Conservation (phyloP, 2,797 vertebrate genomes). For the Selene dorsalis region DNA sequence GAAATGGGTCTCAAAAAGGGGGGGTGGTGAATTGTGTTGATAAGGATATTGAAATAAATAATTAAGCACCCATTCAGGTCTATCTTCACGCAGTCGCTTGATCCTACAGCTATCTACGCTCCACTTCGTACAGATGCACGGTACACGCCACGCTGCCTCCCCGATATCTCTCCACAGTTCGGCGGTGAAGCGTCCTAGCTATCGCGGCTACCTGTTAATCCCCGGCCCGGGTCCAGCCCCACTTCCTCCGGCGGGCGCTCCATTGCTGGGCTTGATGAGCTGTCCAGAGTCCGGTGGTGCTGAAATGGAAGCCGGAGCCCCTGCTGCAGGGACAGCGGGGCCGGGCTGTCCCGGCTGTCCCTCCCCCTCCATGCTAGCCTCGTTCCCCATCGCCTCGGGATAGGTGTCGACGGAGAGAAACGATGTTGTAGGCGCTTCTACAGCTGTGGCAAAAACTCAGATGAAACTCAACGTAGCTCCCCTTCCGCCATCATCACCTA, state of each 20-base stretch:
- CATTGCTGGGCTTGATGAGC: conserved; percentile 88
- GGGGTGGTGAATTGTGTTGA: conserved; percentile 72
- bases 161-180: conserved; percentile 51
- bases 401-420: conserved; percentile 75
- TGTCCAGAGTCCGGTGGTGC: conserved; percentile 88
- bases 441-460: conserved; percentile 77
- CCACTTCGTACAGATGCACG: conserved; percentile 49
- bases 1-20: conserved; percentile 35
- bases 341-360: conserved; percentile 84
- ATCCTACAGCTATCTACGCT: conserved; percentile 57
- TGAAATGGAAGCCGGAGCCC: conserved; percentile 88
- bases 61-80: conserved; percentile 79
- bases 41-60: conserved; percentile 82
- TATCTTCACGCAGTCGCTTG: conserved; percentile 68
- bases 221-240: conserved; percentile 82
- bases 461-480: conserved; percentile 85
- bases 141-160: conserved; percentile 47
- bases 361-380: conserved; percentile 87
- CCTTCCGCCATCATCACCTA: conserved; percentile 90
- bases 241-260: conserved; percentile 84
- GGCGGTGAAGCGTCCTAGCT: conserved; percentile 61
- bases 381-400: conserved; percentile 86
- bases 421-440: conserved; percentile 76
- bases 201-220: conserved; percentile 87
- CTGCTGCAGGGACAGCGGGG: conserved; percentile 81